Conservation (phyloP, 2,888 invertebrate genomes). For the Erpobdella octoculata region DNA sequence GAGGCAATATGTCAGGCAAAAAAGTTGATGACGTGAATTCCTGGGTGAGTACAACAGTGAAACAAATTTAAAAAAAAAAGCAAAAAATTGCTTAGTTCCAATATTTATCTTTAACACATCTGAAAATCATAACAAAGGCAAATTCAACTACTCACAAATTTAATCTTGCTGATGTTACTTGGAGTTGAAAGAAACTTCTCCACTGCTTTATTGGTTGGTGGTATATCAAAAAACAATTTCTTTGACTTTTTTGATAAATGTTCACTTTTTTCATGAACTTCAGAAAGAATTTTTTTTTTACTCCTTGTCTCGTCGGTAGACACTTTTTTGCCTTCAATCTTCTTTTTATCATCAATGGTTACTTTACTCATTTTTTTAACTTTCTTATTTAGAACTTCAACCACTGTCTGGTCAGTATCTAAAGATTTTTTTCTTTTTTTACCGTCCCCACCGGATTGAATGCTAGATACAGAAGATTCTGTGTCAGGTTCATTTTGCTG, state of each 20-base stretch:
- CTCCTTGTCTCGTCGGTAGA: not conserved
- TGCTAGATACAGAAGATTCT: not conserved
- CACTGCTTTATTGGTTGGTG: not conserved
- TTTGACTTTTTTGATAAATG: not conserved
- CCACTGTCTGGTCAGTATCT: not conserved
- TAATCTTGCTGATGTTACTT: slow-evolving; percentile 2
- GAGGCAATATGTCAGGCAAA: slow-evolving; percentile 28
- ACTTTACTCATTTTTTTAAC: not conserved
- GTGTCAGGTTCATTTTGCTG: not conserved
- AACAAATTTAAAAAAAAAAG: not conserved
- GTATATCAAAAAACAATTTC: not conserved
- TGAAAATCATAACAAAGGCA: too few species aligned
- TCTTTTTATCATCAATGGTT: not conserved
- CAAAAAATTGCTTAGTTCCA: too few species aligned
- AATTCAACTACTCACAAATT: slow-evolving; percentile 13
- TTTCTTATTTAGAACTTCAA: not conserved
- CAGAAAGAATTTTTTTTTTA: not conserved
- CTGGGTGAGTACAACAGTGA: slow-evolving; percentile 1
- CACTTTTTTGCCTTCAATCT: not conserved
- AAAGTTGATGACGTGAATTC: slow-evolving; percentile 27
- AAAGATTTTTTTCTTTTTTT: not conserved
- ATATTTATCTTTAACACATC: too few species aligned
- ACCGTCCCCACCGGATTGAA: slow-evolving; percentile 1
- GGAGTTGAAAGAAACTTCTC: slow-evolving; percentile 16
- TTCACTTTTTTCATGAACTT: not conserved